Evolutionary conservation across 2,888 invertebrate species (phyloP), one percentile per base, ranked within the genome.

Genomic region (Therioaphis trifolii): DNA sequence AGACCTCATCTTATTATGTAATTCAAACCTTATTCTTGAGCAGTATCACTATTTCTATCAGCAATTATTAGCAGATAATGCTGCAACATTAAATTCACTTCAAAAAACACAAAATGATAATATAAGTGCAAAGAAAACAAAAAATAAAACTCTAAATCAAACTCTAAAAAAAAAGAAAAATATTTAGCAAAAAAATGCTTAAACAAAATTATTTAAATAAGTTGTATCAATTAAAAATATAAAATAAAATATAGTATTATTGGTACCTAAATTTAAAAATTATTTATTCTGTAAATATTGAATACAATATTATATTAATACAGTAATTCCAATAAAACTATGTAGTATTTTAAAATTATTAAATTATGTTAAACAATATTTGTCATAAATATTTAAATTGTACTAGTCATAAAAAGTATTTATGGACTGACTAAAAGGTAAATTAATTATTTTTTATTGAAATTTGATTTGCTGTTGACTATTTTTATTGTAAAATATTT

Each of bases 41-140:
- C 55, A 55, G 55, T 55, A 55, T 55, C 55, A 55, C 55, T 55
- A 55, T 5, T 55, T 55, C 55, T 55, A 55, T 55, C 5, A 55
- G 55, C 5, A 55, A 55, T 55, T 55, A 55, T 55, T 55, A 15
- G 15, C 55, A 55, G 5, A 55, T 5, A 55, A 55, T 55, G 5
- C 55, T 55, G 15, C 55, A 11, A 55, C 55, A 4, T 55, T 55
- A 55, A 55, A 55, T n/a, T n/a, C n/a, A 55, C 55, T 15, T 55
- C 55, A 55, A 55, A 55, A 55, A 15, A 55, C 5, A n/a, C 15
- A 55, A 55, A 55, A 15, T 15, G 55, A 55, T 55, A 55, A 55
- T 5, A 55, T n/a, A 21, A 55, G 55, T 55, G 55, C 9, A 55
- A 55, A 55, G 15, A 55, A 55, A 55, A 11, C 55, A 5, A 55